Percentiles rank a stretch among this genome's conserved stretches.
These are phyloP conservation scores for Falco columbarius DNA, from an alignment of 2,797 vertebrate species.

Conservation along the genomic window DNA sequence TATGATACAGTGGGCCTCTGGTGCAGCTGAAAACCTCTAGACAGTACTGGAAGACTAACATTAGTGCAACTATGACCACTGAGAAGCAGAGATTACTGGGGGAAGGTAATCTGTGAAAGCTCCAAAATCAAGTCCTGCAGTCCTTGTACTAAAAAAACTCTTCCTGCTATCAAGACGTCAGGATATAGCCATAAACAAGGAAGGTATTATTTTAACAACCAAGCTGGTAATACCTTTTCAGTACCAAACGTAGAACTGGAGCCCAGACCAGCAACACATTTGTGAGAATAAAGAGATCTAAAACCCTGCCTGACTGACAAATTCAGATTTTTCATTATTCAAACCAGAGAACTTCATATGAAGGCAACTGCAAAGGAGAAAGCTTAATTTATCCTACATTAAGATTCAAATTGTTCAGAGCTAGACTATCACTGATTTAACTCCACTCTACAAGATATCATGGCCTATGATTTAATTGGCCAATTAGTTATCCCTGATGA, in stretches of 20 bases:
- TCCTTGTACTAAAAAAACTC: neutral
- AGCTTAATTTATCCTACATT: neutral
- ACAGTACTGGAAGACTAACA: neutral
- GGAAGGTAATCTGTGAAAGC: neutral
- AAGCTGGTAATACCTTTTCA: neutral
- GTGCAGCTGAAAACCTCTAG: neutral
- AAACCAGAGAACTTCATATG: neutral
- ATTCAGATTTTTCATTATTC: neutral
- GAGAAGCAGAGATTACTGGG: neutral
- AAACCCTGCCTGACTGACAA: neutral
- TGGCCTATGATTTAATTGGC: constrained; percentile 10
- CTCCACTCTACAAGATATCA: neutral
- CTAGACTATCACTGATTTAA: neutral
- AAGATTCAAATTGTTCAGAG: constrained; percentile 39
- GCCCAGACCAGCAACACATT: neutral
- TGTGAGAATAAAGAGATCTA: neutral
- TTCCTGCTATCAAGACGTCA: neutral
- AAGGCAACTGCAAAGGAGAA: neutral
- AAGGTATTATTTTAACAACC: neutral
- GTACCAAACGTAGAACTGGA: neutral
- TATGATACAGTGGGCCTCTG: neutral
- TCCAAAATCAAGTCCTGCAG: neutral
- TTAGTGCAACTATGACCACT: neutral
- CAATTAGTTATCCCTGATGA: constrained; percentile 24
- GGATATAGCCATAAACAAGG: neutral